Evolutionary conservation across 1,140 invertebrate species (phyloP).

Genomic region (Aporrectodea caliginosa): DNA sequence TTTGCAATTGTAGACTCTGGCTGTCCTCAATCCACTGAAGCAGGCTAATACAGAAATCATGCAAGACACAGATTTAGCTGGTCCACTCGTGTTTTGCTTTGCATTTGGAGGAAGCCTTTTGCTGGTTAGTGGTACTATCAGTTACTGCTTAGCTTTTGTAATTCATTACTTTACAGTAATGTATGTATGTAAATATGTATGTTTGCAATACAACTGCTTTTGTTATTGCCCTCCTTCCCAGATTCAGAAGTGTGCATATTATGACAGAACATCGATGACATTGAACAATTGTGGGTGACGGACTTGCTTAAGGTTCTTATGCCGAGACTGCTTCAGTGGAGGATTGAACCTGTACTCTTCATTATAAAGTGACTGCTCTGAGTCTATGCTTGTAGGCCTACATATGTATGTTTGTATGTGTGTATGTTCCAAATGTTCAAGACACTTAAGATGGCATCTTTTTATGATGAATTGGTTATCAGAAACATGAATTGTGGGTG

Average conservation of each 20-base stretch:
- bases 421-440: too few relatives aligned
- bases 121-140: slow-evolving; percentile 48
- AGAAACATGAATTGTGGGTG: too few relatives aligned
- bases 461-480: too few relatives aligned
- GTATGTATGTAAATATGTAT: neutral
- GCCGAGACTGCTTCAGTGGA: too few relatives aligned
- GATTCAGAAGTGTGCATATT: neutral
- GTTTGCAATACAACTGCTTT: slow-evolving; percentile 6
- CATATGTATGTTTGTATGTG: too few relatives aligned
- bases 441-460: too few relatives aligned
- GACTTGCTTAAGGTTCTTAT: neutral
- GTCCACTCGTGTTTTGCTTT: slow-evolving; percentile 88
- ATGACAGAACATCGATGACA: neutral
- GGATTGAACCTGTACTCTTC: too few relatives aligned
- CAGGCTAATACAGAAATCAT: slow-evolving; percentile 69
- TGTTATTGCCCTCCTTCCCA: neutral
- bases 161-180: neutral
- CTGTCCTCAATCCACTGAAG: slow-evolving; percentile 81
- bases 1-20: slow-evolving; percentile 64
- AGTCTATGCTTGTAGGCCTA: too few relatives aligned
- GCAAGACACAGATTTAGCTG: slow-evolving; percentile 85
- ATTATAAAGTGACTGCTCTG: too few relatives aligned
- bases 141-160: neutral
- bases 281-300: neutral
- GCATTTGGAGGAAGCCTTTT: slow-evolving; percentile 73